phyloP scores from a whole-genome alignment of 1,140 invertebrate species.

The Sitophilus oryzae region DNA sequence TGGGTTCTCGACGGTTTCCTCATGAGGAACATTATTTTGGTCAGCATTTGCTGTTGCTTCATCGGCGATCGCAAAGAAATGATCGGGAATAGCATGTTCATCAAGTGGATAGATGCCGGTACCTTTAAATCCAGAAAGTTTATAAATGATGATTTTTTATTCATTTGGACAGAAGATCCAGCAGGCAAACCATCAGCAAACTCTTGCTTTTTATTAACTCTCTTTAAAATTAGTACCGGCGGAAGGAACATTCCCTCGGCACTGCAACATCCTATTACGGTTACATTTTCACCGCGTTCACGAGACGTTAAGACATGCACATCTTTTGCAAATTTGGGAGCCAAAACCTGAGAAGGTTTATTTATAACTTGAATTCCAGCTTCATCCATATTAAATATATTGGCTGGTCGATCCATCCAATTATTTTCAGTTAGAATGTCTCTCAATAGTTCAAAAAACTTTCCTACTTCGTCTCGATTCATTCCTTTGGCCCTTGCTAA shows the following conservation, averaged over 20 bases:
- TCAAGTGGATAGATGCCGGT: slow-evolving; percentile 17
- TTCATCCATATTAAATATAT: slow-evolving; percentile 44
- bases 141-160: slow-evolving; percentile 27
- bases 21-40: neutral
- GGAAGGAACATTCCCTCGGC: slow-evolving; percentile 28
- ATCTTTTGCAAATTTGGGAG: slow-evolving; percentile 39
- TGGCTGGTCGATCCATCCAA: slow-evolving; percentile 35
- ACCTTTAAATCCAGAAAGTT: slow-evolving; percentile 4
- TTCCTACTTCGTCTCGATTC: slow-evolving; percentile 29
- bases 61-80: slow-evolving; percentile 7
- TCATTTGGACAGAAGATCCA: slow-evolving; percentile 38
- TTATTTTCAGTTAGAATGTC: slow-evolving; percentile 34
- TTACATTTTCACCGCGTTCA: too few relatives aligned
- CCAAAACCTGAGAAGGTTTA: slow-evolving; percentile 41
- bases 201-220: slow-evolving; percentile 39
- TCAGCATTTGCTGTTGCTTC: neutral
- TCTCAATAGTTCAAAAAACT: slow-evolving; percentile 33
- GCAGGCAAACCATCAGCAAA: slow-evolving; percentile 36
- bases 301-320: slow-evolving; percentile 39
- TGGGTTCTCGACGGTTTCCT: neutral
- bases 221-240: slow-evolving; percentile 23
- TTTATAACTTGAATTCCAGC: slow-evolving; percentile 41
- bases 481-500: slow-evolving; percentile 24
- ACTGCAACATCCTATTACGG: slow-evolving; percentile 23
- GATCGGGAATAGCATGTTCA: slow-evolving; percentile 2